Base-by-base conservation (phyloP, 2,888 invertebrate genomes). In the Crocallis elinguaria region DNA sequence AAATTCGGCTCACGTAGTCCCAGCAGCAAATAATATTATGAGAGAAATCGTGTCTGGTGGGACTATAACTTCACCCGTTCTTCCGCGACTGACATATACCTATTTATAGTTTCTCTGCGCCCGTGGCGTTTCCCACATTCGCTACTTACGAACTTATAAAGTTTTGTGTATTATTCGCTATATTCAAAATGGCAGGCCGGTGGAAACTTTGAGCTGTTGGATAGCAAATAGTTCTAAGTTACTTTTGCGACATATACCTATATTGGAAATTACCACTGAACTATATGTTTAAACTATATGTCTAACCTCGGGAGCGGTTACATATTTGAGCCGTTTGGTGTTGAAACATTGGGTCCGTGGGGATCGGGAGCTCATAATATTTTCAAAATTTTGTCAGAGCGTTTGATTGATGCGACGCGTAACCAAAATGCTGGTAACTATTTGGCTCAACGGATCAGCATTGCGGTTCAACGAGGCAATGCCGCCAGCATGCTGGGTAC, bases 21-120 rank as follows among this genome's bases (percentile, higher is more conserved):
- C 73, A 77, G 75, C 70, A 79, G 81, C 84, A 84, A 85, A 84
- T 84, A 84, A 84, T 84, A 83, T 84, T 82, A 84, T 84, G 82
- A 82, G 78, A 76, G 78, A 77, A 80, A 77, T 77, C 77, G 77
- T 79, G 82, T 82, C 82, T 83, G 75, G 66, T 79, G 71, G 77
- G 71, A 78, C 71, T 76, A 79, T 77, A 82, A 80, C 75, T 81
- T 81, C 74, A 66, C 75, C 38, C 71, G 71, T 73, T 50, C 60
- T 54, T 54, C 49, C 54, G 43, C 30, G 49, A 23, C 46, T 46
- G 38, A 49, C 43, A 58, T 44, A 48, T 54, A 52, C 52, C 54
- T 62, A 60, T 57, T 52, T 64, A 57, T 54, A 61, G 59, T 54
- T 59, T 38, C 49, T 43, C 36, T 27, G 49, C 38, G 48, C 48